Base-by-base conservation (phyloP, 2,113 vertebrate species). In the Nanorana parkeri region DNA sequence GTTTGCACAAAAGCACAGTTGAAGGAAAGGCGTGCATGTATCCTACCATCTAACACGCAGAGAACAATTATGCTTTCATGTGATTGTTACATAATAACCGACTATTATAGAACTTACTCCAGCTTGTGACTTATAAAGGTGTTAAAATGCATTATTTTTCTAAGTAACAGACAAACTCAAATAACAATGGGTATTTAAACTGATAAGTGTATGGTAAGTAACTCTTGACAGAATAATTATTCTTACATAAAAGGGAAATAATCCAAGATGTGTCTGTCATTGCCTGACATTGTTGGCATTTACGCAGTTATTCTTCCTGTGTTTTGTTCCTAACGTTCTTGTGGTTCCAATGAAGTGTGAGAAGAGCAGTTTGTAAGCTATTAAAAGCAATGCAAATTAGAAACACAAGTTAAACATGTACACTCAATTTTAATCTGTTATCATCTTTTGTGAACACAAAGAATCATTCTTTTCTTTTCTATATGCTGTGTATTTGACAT, bases 61-160 rank as follows among this genome's bases (percentile, higher is more conserved):
- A 91, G 92, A 90, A 85, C 90, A 93, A 94, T 94, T 94, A 94
- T 92, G 91, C 87, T 85, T 93, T 94, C 93, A 93, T 87, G 88
- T 93, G 67, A 93, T 89, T 89, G 93, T 94, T 91, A 91, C 92
- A 94, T 93, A 93, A 93, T 94, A 94, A 90, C 92, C 89, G 92
- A 90, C 90, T 93, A 94, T 94, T 93, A 94, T 86, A 88, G 91
- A 92, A 92, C 93, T 91, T 91, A 88, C 90, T 91, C 89, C 93
- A 93, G 90, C 89, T 84, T 85, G 86, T 87, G 90, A 89, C 61
- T 85, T 87, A 89, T 90, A 89, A 90, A 85, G 87, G 90, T 91
- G 89, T 89, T 89, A 91, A 90, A 86, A 67, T 67, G 77, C 87
- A 90, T 93, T 92, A 93, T 93, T 93, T 47, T 92, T 88, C 92